Percentiles rank a stretch among this genome's conserved stretches.
Evolutionary conservation across 2,797 vertebrate species (phyloP).

Genomic region (Melanotaenia trifasciata): DNA sequence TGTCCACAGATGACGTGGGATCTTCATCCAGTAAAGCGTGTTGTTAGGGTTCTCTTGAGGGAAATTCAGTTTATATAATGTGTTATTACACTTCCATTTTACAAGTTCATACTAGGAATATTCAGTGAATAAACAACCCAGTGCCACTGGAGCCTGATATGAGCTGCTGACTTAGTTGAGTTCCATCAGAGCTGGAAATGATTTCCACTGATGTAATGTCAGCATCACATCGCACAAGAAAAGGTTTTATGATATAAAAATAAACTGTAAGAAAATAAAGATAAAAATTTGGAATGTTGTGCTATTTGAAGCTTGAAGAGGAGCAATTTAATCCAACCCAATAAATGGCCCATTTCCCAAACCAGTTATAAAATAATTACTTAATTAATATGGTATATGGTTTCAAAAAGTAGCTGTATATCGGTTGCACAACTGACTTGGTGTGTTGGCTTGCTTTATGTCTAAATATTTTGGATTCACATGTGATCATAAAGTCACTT

Average conservation of each 20-base stretch:
- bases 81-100: not conserved
- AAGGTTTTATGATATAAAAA: not conserved
- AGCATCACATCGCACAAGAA: not conserved
- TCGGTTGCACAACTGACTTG: not conserved
- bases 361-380: not conserved
- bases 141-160: not conserved
- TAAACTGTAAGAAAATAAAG: not conserved
- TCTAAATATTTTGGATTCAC: not conserved
- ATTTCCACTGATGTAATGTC: not conserved
- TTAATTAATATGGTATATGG: not conserved
- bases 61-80: not conserved
- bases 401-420: not conserved
- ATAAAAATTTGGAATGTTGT: not conserved
- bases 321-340: not conserved
- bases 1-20: not conserved
- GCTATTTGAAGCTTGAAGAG: not conserved
- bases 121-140: not conserved
- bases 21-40: conserved; percentile 1
- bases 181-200: not conserved
- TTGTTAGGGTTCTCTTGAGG: not conserved
- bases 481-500: not conserved
- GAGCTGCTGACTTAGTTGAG: not conserved
- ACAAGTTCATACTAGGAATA: not conserved
- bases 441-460: not conserved
- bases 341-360: not conserved